A percentile compares a stretch with the other conserved stretches of the same genome.
Evolutionary conservation across 1,140 invertebrate genomes (phyloP).

Genomic region (Helicoverpa zea): DNA sequence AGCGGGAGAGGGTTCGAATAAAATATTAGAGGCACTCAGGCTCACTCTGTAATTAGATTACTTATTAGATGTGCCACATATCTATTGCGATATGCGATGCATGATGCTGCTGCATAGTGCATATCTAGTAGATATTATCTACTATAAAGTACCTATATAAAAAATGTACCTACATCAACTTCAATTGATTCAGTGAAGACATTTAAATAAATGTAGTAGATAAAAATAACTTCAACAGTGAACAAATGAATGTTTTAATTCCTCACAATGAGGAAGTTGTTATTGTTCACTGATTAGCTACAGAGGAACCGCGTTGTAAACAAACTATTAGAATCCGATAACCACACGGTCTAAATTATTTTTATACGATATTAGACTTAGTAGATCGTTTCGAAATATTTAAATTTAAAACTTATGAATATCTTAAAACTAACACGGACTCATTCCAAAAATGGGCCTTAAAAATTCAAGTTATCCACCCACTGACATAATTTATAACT

Average conservation of each 20-base stretch:
- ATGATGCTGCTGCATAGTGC: neutral
- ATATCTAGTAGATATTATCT: too few species aligned
- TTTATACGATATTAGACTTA: neutral
- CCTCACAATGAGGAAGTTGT: conserved; percentile 18
- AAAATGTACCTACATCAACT: neutral
- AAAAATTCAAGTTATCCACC: conserved; percentile 56
- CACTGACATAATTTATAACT: conserved; percentile 62
- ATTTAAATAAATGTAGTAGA: neutral
- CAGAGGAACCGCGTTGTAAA: conserved; percentile 9
- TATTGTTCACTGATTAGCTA: conserved; percentile 28
- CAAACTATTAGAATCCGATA: conserved; percentile 4
- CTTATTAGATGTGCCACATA: conserved; percentile 59
- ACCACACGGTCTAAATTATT: neutral
- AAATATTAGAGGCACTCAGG: conserved; percentile 71
- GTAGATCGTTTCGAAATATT: neutral
- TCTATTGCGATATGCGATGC: conserved; percentile 41
- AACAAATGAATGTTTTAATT: neutral
- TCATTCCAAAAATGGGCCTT: conserved; percentile 10
- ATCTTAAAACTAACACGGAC: conserved; percentile 11
- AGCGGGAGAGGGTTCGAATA: conserved; percentile 74
- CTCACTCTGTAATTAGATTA: conserved; percentile 68
- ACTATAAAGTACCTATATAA: neutral
- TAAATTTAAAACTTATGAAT: neutral
- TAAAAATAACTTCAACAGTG: neutral
- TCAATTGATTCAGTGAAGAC: neutral